Base-by-base conservation (phyloP, 1,140 invertebrate species). In the Rhagoletis pomonella region DNA sequence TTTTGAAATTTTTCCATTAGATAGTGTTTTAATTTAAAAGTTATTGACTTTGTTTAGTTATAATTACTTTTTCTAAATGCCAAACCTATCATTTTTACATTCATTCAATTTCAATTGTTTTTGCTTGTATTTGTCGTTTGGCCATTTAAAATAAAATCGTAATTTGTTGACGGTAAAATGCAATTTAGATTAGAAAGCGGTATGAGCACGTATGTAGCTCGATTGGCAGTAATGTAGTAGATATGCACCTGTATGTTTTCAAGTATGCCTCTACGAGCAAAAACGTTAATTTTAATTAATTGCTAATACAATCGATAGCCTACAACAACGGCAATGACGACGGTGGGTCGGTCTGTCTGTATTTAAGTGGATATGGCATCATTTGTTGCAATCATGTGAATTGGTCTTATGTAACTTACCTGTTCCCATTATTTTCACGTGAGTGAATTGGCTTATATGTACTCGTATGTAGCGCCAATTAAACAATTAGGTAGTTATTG, bases 211-310 rank as follows among this genome's bases (percentile, higher is more conserved):
- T 42, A 10, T 12, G 14, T 9, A 50, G 6, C 17, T 81, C 14
- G 60, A 62, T 81, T 17, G 6, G 42, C 3, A 55, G 2, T 44
- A 77, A 64, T 50, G 44, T 44, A 29, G 29, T 29, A 0, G 29
- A 47, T 29, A 77, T 50, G 29, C 1, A 29, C 29, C 29, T 29
- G 7, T 81, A 42, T 58, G 19, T 55, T 4, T 44, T 39, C 42
- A 12, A 14, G 60, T 62, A 62, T 62, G 12, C 29, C 29, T 62
- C 6, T 44, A 3, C 4, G 42, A 12, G 73, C 7, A 55, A 81
- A 81, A 58, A 81, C 73, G 55, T 44, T 81, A 81, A 55, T 55
- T 81, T 55, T 81, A 81, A 81, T 81, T 81, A 81, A 81, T 81
- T 81, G 44, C 73, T 50, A 81, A 81, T 55, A 19, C 19, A 81